A percentile compares a stretch with the other conserved stretches of the same genome.
Evolutionary conservation across 2,888 invertebrate species (phyloP).

Genomic region (Pachycephus smyrnensis): DNA sequence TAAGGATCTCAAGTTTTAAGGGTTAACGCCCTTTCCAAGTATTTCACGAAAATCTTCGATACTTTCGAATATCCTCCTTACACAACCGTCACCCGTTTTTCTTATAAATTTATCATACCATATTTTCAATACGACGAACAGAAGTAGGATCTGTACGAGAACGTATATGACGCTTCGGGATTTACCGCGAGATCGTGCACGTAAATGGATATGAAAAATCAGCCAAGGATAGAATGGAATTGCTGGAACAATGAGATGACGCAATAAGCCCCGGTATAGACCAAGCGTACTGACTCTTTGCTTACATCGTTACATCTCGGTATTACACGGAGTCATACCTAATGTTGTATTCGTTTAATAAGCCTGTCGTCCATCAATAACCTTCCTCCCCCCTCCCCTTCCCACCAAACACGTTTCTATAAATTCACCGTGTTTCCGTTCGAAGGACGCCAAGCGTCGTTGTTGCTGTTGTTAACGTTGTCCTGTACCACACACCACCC

Average conservation of each 20-base stretch:
- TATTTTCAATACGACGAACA: slow-evolving; percentile 13
- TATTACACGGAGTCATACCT: background rate
- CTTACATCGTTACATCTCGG: background rate
- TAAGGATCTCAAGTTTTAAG: background rate
- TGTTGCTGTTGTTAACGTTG: background rate
- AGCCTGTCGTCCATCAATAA: background rate
- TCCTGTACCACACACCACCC: background rate
- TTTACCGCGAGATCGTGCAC: slow-evolving; percentile 5
- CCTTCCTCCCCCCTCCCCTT: background rate
- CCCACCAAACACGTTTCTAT: background rate
- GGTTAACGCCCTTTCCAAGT: slow-evolving; percentile 1
- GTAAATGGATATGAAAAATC: slow-evolving; percentile 26
- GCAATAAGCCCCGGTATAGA: slow-evolving; percentile 24
- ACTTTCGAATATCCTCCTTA: background rate
- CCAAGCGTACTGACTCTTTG: background rate
- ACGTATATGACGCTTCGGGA: slow-evolving; percentile 8
- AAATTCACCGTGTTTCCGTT: background rate
- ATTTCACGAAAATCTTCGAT: background rate
- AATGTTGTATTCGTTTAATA: background rate
- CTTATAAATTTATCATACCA: background rate
- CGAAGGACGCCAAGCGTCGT: background rate
- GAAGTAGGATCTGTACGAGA: slow-evolving; percentile 21
- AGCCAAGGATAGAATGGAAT: slow-evolving; percentile 45
- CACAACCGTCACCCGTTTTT: background rate
- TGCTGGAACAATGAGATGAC: slow-evolving; percentile 49